Evolutionary conservation across 1,140 invertebrate species (phyloP).

Genomic region (Euglossa dilemma): DNA sequence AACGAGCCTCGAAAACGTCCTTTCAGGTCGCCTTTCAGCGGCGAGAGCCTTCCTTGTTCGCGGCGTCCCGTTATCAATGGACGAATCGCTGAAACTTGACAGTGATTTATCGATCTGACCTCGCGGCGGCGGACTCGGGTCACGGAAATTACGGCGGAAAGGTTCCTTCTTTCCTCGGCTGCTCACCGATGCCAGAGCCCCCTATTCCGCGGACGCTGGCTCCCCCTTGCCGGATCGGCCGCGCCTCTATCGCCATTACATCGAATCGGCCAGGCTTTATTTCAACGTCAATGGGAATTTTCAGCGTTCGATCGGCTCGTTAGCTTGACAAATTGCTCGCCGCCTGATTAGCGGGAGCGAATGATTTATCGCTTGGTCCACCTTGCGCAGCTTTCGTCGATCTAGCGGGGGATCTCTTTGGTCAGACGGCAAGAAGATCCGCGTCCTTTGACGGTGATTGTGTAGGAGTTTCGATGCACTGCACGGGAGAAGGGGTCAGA

Average conservation of each 20-base stretch:
- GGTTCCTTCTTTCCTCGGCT: slow-evolving; percentile 35
- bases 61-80: slow-evolving; percentile 53
- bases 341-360: neutral
- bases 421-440: neutral
- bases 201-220: neutral
- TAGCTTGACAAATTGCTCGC: slow-evolving; percentile 39
- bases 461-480: neutral
- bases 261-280: slow-evolving; percentile 26
- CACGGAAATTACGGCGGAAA: slow-evolving; percentile 48
- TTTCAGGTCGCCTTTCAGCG: slow-evolving; percentile 6
- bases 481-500: neutral
- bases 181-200: neutral
- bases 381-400: neutral
- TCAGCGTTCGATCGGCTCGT: slow-evolving; percentile 22
- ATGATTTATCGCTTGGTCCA: slow-evolving; percentile 33
- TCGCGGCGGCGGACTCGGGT: slow-evolving; percentile 22
- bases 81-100: slow-evolving; percentile 53
- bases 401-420: neutral
- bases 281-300: slow-evolving; percentile 37
- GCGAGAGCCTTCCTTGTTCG: slow-evolving; percentile 42
- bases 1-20: slow-evolving; percentile 14
- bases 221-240: slow-evolving; percentile 10
- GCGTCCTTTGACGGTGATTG: neutral
- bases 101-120: slow-evolving; percentile 59
- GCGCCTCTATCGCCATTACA: slow-evolving; percentile 35